A percentile compares a stretch with the other conserved stretches of the same genome.
phyloP scores from a whole-genome alignment of 2,797 vertebrate genomes.

The Acrossocheilus wenchowensis region DNA sequence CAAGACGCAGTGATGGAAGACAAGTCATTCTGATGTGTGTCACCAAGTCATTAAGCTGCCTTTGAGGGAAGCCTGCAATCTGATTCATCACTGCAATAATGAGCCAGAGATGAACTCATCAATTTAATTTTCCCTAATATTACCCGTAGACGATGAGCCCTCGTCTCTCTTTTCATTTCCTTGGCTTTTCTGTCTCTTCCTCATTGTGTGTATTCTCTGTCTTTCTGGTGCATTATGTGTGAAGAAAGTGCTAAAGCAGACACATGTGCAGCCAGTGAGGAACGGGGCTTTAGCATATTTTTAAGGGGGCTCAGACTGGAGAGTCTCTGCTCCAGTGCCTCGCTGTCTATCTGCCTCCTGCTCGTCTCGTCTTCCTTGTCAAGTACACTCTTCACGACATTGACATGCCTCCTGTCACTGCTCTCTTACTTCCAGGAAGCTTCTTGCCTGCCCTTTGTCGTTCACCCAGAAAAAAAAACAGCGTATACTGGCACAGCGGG shows the following conservation, averaged over 20 bases:
- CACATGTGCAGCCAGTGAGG: constrained; percentile 59
- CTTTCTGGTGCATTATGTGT: constrained; percentile 26
- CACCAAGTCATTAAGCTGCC: constrained; percentile 81
- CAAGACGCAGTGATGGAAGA: constrained; percentile 76
- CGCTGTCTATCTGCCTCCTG: constrained; percentile 2
- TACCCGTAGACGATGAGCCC: constrained; percentile 40
- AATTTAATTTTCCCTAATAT: constrained; percentile 73
- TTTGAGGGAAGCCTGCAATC: constrained; percentile 81
- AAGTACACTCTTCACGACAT: constrained; percentile 10
- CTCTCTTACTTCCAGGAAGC: constrained; percentile 33
- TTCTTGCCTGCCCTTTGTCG: constrained; percentile 22
- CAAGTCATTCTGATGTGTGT: constrained; percentile 79
- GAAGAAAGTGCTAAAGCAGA: constrained; percentile 62
- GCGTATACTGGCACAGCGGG: neutral
- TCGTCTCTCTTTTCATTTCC: constrained; percentile 29
- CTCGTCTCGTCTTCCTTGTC: constrained; percentile 38
- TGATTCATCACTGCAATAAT: constrained; percentile 83
- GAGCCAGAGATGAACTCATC: constrained; percentile 80
- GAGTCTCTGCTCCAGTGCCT: constrained; percentile 51
- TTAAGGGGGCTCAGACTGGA: constrained; percentile 53
- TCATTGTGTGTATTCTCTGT: constrained; percentile 45
- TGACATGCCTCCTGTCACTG: constrained; percentile 44
- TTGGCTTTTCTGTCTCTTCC: constrained; percentile 22
- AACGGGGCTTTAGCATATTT: constrained; percentile 55
- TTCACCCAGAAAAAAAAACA: neutral